A percentile compares a stretch with the other conserved stretches of the same genome.
Conservation (phyloP, 2,888 invertebrate species). For the Cartodere bifasciata region DNA sequence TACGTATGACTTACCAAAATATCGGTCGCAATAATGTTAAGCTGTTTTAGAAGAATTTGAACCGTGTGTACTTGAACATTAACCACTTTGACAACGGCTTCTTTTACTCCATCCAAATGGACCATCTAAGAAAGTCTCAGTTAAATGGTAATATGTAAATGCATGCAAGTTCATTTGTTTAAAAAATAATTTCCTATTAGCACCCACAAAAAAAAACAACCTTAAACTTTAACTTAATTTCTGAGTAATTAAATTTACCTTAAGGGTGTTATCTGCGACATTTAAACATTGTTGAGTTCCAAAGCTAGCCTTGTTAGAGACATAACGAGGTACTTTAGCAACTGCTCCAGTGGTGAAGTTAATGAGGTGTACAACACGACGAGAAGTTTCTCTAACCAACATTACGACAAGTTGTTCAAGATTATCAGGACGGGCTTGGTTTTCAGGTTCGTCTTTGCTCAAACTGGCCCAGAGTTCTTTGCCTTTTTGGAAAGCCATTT, state of each 20-base stretch:
- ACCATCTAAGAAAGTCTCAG: too few species aligned
- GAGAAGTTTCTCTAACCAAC: slow-evolving; percentile 62
- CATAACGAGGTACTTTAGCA: slow-evolving; percentile 41
- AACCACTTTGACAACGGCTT: too few species aligned
- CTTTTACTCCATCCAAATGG: too few species aligned
- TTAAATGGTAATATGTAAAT: too few species aligned
- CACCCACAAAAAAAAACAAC: neutral
- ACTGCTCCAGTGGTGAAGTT: slow-evolving; percentile 53
- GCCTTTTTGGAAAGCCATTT: slow-evolving; percentile 57
- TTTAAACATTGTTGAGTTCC: slow-evolving; percentile 42
- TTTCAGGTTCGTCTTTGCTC: slow-evolving; percentile 70
- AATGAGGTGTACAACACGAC: slow-evolving; percentile 64
- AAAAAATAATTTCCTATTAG: too few species aligned
- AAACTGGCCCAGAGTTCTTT: slow-evolving; percentile 57
- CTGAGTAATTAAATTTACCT: slow-evolving; percentile 37
- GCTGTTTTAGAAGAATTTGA: too few species aligned
- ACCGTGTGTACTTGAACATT: too few species aligned
- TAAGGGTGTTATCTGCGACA: slow-evolving; percentile 49
- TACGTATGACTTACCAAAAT: too few species aligned
- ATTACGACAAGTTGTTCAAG: slow-evolving; percentile 66
- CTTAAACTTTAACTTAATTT: neutral
- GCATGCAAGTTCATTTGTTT: too few species aligned
- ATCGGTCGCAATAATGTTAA: too few species aligned
- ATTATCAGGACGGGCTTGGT: slow-evolving; percentile 68
- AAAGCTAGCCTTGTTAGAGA: slow-evolving; percentile 21